Evolutionary conservation across 2,888 invertebrate species (phyloP), one percentile per base, ranked within the genome.

Genomic region (Timema podura): DNA sequence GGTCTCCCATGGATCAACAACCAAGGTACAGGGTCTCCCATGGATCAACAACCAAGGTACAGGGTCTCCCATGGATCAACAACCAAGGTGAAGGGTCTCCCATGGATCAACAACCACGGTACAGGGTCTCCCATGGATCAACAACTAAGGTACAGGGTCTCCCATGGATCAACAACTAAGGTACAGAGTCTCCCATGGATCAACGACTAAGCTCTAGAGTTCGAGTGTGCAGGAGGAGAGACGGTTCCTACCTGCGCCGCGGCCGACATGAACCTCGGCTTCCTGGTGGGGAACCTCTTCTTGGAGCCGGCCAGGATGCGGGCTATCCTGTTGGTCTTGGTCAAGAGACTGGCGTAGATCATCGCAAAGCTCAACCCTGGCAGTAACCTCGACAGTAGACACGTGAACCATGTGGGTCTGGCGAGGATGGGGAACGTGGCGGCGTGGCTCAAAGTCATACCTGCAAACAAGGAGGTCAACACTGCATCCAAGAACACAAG

Each of bases 321-420:
- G 0, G 91, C 90, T 72, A 92, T 92, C 71, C 91, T 82, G 77
- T 92, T 91, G 0, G 91, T 92, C 81, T 91, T 91, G 13, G 91
- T 91, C 65, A 92, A 84, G 68, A 92, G 81, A 8, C 90, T 87
- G 0, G 89, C 88, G 80, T 91, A 91, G 76, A 91, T 89, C 83
- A 91, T 86, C 5, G 90, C 86, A 78, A 91, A 90, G 73, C 88
- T 87, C 73, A 90, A 81, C 5, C 88, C 88, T 0, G 88, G 88
- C 76, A 88, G 78, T 16, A 84, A 81, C 48, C 89, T 82, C 68
- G 85, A 83, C 67, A 88, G 78, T 72, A 86, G 85, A 78, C 91
- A 90, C 9, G 86, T 80, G 13, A 80, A 74, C 15, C 78, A 76
- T 8, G 85, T 83, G 1, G 91, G 91, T 76, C 85, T 84, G 7